Evolutionary conservation across 2,888 invertebrate genomes (phyloP), one percentile per base, ranked within the genome.

Genomic region (Heliconius sara): DNA sequence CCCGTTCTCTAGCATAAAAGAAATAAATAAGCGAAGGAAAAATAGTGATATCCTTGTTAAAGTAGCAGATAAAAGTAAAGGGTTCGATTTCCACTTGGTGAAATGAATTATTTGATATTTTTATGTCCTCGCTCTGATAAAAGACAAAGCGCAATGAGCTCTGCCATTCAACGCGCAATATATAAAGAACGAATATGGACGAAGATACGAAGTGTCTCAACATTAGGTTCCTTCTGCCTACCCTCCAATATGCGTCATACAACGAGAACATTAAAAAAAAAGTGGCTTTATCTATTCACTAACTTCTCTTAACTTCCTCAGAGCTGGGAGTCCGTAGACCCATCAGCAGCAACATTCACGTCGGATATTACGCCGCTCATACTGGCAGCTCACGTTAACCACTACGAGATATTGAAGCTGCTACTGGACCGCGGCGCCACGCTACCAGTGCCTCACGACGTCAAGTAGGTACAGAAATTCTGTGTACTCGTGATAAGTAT

Each of bases 361-460:
- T 97, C 98, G 0, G 99, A 99, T 91, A 98, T 99, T 89, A 99
- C 99, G 7, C 99, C 99, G 0, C 96, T 99, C 77, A 98, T 99
- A 88, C 96, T 99, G 85, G 99, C 99, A 4, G 98, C 99, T 27
- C 99, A 99, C 91, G 97, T 98, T 91, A 99, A 99, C 95, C 99
- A 99, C 95, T 99, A 99, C 92, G 99, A 99, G 95, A 99, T 99
- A 88, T 96, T 99, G 76, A 99, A 99, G 95, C 97, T 99, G 84
- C 96, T 99, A 25, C 95, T 99, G 84, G 99, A 99, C 92, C 96
- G 99, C 81, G 99, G 99, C 57, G 99, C 99, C 77, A 97, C 98
- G 9, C 95, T 99, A 82, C 98, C 98, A 0, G 97, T 97, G 92
- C 98, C 98, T 78, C 98, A 98, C 95, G 98, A 98, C 95, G 98